phyloP scores from a whole-genome alignment of 2,888 invertebrate species.

The Bellardia bayeri region DNA sequence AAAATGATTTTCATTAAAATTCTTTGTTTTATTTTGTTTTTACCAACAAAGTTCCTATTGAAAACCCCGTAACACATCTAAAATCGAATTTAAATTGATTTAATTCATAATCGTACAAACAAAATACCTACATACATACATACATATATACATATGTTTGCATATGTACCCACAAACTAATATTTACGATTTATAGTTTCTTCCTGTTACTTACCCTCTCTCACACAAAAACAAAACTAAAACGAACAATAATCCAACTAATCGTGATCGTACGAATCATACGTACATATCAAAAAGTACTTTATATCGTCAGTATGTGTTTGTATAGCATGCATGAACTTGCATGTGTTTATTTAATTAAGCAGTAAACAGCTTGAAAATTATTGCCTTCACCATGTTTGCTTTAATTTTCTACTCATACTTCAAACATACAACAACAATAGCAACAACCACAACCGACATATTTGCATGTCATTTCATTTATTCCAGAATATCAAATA shows the following conservation, averaged over 20 bases:
- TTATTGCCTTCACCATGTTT: slow-evolving; percentile 27
- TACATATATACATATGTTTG: neutral
- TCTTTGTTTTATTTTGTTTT: too few species aligned
- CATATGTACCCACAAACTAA: neutral
- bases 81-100: slow-evolving; percentile 55
- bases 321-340: neutral
- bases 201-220: slow-evolving; percentile 2
- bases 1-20: too few species aligned
- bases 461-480: slow-evolving; percentile 49
- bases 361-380: slow-evolving; percentile 68
- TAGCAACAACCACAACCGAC: too few species aligned
- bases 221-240: neutral
- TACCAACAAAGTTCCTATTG: too few species aligned
- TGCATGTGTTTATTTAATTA: slow-evolving; percentile 63
- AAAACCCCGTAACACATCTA: neutral
- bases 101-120: slow-evolving; percentile 18
- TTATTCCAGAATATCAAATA: slow-evolving; percentile 2
- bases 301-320: too few species aligned
- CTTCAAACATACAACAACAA: neutral
- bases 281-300: too few species aligned
- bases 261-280: neutral
- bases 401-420: neutral
- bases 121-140: neutral
- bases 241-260: neutral
- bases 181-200: slow-evolving; percentile 3